Conservation (phyloP, 2,797 vertebrate genomes). For the Cryptoprocta ferox region DNA sequence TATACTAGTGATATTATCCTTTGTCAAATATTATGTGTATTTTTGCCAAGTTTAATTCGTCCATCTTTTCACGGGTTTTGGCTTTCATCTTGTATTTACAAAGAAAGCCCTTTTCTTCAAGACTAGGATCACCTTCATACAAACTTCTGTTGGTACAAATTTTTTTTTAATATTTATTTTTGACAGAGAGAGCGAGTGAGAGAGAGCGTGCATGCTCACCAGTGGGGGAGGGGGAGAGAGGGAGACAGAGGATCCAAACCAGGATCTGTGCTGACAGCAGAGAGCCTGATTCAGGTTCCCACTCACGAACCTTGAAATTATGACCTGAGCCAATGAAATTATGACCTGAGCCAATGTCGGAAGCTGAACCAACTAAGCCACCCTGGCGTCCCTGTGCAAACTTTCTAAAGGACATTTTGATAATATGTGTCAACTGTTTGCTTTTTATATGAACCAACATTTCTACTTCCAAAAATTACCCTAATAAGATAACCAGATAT, state of each 20-base stretch:
- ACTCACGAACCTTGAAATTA: too few relatives aligned
- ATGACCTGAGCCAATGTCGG: background rate
- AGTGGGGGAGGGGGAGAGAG: too few relatives aligned
- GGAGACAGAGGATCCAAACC: too few relatives aligned
- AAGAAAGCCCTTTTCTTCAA: background rate
- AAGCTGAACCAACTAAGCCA: background rate
- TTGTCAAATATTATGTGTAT: background rate
- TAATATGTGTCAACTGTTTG: background rate
- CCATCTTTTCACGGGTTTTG: background rate
- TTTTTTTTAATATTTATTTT: too few relatives aligned
- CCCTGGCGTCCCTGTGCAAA: background rate
- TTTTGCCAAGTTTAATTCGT: background rate
- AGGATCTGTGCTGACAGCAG: too few relatives aligned
- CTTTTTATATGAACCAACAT: background rate
- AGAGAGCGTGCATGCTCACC: too few relatives aligned
- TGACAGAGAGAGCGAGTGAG: too few relatives aligned
- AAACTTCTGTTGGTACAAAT: background rate
- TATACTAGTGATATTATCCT: background rate
- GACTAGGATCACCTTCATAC: too few relatives aligned
- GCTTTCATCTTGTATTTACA: background rate
- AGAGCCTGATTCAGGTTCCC: too few relatives aligned
- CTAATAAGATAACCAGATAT: background rate
- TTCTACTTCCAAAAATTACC: background rate
- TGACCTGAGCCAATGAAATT: too few relatives aligned
- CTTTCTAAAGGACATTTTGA: slow-evolving; percentile 14